Percentiles rank a stretch among this genome's conserved stretches.
These are phyloP conservation scores for Malthinus seriepunctatus DNA, from an alignment of 2,888 invertebrate genomes.

Conservation along the genomic window DNA sequence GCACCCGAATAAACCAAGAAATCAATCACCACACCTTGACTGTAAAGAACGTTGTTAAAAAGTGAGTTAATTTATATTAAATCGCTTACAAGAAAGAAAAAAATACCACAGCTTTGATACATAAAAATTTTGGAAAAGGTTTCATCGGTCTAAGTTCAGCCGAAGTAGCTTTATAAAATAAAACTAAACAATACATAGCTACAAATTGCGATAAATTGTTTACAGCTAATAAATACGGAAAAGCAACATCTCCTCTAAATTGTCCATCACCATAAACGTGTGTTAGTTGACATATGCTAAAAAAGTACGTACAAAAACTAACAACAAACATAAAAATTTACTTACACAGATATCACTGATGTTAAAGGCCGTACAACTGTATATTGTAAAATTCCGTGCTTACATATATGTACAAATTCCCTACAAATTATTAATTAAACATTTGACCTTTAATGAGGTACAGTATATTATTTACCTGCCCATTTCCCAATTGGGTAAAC, in stretches of 20 bases:
- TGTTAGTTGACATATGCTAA: constrained; percentile 79
- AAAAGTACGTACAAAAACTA: constrained; percentile 40
- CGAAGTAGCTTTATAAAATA: constrained; percentile 90
- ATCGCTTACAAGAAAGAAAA: constrained; percentile 94
- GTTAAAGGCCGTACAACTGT: constrained; percentile 90
- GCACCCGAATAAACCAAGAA: constrained; percentile 81
- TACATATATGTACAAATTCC: constrained; percentile 91
- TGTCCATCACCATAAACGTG: constrained; percentile 91
- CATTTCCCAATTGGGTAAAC: constrained; percentile 91
- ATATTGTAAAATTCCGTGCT: constrained; percentile 95
- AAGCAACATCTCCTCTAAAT: constrained; percentile 83
- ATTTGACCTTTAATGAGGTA: neutral
- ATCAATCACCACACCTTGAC: constrained; percentile 91
- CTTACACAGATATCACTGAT: constrained; percentile 87
- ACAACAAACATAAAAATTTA: constrained; percentile 34
- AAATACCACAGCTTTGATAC: constrained; percentile 97
- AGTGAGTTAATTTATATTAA: constrained; percentile 7
- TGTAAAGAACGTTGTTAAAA: constrained; percentile 55
- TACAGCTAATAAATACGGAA: constrained; percentile 82
- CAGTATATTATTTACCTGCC: constrained; percentile 64
- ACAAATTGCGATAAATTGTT: constrained; percentile 95
- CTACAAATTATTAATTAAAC: constrained; percentile 54
- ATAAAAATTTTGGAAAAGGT: constrained; percentile 93
- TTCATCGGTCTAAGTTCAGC: constrained; percentile 89
- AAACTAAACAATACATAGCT: constrained; percentile 94